Base-by-base conservation (phyloP, 2,888 invertebrate species). In the Zelleria hepariella region DNA sequence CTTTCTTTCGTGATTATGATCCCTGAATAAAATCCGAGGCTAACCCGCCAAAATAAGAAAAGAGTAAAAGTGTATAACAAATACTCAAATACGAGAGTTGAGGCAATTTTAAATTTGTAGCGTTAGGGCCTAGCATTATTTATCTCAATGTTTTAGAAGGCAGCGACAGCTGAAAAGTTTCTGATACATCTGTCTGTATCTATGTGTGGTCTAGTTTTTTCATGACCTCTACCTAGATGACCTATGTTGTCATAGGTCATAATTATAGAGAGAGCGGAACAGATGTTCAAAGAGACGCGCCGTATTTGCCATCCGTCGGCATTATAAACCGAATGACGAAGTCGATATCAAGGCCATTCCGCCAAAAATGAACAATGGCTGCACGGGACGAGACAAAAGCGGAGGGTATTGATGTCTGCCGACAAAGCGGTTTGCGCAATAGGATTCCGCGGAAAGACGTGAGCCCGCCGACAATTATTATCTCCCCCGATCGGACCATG, bases 371-470 rank as follows among this genome's bases (percentile, higher is more conserved):
- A 87, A 88, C 87, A 87, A 88, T 88, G 82, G 80, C 65, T 69
- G 82, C 83, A 81, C 82, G 82, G 86, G 82, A 87, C 86, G 15
- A 42, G 32, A 42, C 32, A 42, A 86, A 86, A 85, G 84, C 83
- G 72, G 74, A 67, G 69, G 72, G 75, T 80, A 86, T 82, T 81
- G 82, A 84, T 80, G 81, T 72, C 74, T 68, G 74, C 86, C 86
- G 83, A 86, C 87, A 83, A 85, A 85, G 86, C 84, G 78, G 82
- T 82, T 86, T 86, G 85, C 86, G 85, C 86, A 87, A 88, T 86
- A 78, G 78, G 79, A 86, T 87, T 88, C 87, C 85, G 72, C 69
- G 80, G 81, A 87, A 83, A 82, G 80, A 85, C 85, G 84, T 85
- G 86, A 73, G 82, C 82, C n/a, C n/a, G n/a, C n/a, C 79, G 86